Evolutionary conservation across 64 coral and sea anemone species (phyloP).

Genomic region (Porites australiensis): DNA sequence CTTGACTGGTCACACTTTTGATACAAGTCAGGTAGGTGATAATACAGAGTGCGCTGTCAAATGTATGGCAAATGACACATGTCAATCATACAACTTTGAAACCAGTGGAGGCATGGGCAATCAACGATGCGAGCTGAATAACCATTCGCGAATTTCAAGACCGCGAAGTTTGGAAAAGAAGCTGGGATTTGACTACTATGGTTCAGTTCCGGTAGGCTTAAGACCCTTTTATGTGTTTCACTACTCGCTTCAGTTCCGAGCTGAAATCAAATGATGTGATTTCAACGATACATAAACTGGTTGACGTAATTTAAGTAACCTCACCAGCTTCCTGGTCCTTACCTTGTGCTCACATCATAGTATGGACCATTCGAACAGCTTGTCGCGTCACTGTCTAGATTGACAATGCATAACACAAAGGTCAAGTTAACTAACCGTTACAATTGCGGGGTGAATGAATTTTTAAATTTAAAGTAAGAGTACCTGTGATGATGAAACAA

Average conservation of each 20-base stretch:
- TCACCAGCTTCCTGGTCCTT: no score
- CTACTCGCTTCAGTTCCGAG: background rate
- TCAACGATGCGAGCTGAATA: background rate
- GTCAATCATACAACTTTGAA: conserved; percentile 6
- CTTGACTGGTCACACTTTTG: background rate
- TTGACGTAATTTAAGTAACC: no score
- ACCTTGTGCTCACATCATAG: no score
- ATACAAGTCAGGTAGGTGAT: background rate
- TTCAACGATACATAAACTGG: no score
- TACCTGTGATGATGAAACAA: no score
- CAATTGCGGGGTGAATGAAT: no score
- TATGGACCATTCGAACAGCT: no score
- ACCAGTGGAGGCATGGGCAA: background rate
- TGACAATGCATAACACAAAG: no score
- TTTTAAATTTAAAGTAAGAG: no score
- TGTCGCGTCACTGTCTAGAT: no score
- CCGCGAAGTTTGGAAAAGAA: background rate
- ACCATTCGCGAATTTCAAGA: background rate
- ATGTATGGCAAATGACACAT: conserved; percentile 12
- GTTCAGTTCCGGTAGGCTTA: background rate
- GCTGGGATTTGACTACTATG: background rate
- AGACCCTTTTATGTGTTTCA: background rate
- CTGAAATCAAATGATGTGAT: no score
- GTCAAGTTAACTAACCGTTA: no score
- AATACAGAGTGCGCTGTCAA: background rate